Evolutionary conservation across 2,113 vertebrate species (phyloP).

Genomic region (Psittacara wagleri): DNA sequence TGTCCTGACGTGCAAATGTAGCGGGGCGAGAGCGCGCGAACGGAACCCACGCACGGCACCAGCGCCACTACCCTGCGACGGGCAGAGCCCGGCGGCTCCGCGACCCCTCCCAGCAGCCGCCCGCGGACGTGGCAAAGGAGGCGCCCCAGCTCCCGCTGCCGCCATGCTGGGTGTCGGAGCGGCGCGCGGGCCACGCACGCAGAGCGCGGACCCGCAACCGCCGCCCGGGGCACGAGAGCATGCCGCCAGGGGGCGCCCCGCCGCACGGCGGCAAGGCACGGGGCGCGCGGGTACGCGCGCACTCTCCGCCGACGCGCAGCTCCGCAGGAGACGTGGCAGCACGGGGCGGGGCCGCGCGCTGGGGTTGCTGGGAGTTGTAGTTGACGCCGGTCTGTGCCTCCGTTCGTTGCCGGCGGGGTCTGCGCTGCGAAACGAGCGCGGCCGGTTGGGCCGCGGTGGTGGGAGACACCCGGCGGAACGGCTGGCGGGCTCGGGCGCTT

Average conservation of each 20-base stretch:
- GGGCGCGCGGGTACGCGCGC: background rate
- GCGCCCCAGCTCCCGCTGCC: rapidly evolving
- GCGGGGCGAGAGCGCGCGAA: background rate
- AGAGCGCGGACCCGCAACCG: rapidly evolving
- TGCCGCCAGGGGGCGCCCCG: background rate
- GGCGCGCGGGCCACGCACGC: too few relatives aligned
- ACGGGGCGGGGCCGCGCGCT: background rate
- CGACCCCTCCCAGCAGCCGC: background rate
- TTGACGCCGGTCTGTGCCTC: background rate
- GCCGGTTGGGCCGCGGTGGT: rapidly evolving
- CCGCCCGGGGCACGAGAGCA: rapidly evolving
- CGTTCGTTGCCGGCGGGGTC: background rate
- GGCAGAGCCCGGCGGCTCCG: rapidly evolving
- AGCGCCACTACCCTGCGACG: rapidly evolving
- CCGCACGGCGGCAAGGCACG: rapidly evolving
- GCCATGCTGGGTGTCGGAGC: background rate
- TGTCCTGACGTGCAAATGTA: background rate
- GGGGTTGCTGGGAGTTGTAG: background rate
- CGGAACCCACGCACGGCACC: rapidly evolving
- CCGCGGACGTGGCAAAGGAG: background rate
- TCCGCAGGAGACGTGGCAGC: background rate
- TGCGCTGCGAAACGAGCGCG: too few relatives aligned
- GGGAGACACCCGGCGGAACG: too few relatives aligned
- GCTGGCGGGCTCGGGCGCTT: too few relatives aligned
- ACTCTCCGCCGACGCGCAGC: rapidly evolving